Evolutionary conservation across 2,797 vertebrate genomes (phyloP), one percentile per base, ranked within the genome.

Genomic region (Parotocinclus haroldoi): DNA sequence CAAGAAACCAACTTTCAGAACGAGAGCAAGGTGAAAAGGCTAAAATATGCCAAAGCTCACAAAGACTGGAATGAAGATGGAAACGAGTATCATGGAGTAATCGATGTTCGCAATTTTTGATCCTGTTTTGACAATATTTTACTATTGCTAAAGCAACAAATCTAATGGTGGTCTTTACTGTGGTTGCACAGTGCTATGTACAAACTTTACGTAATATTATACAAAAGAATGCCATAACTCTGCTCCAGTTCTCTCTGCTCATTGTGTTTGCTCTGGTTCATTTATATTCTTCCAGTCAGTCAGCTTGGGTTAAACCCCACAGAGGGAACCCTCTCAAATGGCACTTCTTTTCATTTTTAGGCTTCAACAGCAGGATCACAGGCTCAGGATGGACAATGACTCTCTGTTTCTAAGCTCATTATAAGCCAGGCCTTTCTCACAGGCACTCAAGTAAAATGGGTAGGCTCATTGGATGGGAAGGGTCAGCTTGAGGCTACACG

Each of bases 321-420:
- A 46, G 56, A 65, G 56, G 49, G 50, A 54, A 48, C 53, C 49
- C 39, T 54, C 56, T 14, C 62, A 61, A 52, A 10, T 13, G 58
- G 16, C 66, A 52, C 68, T 55, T 12, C 54, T 46, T 51, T 70
- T 38, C n/a, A 38, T 63, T 58, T 54, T 53, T 6, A 45, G 46
- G 27, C 50, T 36, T 65, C 50, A 40, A 46, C 6, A 8, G 56
- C 27, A 54, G 50, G 62, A 54, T 58, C 48, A 59, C 10, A 53
- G 55, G 11, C 55, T 45, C 69, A 16, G 39, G 19, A 53, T 1
- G 45, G 18, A 64, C 55, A 54, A 57, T 63, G 38, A 46, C 13
- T 36, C 38, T 44, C 40, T 36, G 62, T 54, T 65, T 53, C 69
- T 49, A 49, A 65, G 61, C 48, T 45, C 7, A 46, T 65, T 58